phyloP scores from a whole-genome alignment of 2,797 vertebrate genomes.

The Kryptopterus vitreolus region DNA sequence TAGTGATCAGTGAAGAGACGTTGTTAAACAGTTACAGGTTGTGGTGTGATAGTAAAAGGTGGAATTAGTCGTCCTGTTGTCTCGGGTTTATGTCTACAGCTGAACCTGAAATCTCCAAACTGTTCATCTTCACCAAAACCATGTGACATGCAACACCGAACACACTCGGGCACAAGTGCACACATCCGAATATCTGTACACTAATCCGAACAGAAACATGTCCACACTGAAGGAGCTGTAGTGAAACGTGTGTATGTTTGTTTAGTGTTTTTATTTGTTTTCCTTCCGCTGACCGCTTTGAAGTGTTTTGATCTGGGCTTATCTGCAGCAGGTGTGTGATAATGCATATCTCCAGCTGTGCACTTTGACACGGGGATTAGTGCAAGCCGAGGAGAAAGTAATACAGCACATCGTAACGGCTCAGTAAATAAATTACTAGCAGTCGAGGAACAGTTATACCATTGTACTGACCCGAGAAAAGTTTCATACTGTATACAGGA shows the following conservation, averaged over 20 bases:
- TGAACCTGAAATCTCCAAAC: neutral
- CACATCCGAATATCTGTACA: neutral
- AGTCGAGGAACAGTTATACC: neutral
- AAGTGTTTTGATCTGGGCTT: neutral
- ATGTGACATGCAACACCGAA: neutral
- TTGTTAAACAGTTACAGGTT: neutral
- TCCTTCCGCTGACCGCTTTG: neutral
- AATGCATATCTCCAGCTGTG: conserved; percentile 2
- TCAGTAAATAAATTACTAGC: neutral
- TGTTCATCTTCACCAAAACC: neutral
- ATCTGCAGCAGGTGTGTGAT: conserved; percentile 14
- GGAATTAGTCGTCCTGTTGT: neutral
- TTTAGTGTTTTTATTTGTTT: too few relatives aligned
- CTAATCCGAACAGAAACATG: neutral
- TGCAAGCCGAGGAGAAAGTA: neutral
- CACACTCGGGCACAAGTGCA: neutral
- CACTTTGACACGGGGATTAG: neutral
- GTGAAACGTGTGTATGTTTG: neutral
- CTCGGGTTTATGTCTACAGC: too few relatives aligned
- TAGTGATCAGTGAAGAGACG: neutral
- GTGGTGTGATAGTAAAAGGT: neutral
- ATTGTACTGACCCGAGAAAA: neutral
- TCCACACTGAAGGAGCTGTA: neutral
- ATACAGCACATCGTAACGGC: neutral
- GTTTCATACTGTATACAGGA: neutral